Percentiles rank a stretch among this genome's conserved stretches.
phyloP scores from a whole-genome alignment of 2,113 vertebrate species.

The Nothocercus nigrocapillus region DNA sequence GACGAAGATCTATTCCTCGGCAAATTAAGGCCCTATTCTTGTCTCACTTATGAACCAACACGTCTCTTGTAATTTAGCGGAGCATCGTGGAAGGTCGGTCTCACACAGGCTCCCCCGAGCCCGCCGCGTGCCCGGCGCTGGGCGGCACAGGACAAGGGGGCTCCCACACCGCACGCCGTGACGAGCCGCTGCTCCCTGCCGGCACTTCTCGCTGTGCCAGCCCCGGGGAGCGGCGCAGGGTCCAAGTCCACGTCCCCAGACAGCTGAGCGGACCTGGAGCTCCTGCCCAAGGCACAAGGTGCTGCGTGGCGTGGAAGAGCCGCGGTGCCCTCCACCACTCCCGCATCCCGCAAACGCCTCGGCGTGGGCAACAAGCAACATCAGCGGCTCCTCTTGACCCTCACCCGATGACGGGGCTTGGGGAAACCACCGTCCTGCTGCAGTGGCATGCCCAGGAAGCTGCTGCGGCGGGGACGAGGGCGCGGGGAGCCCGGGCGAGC shows the following conservation, averaged over 20 bases:
- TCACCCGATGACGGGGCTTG: not conserved
- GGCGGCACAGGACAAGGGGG: not conserved
- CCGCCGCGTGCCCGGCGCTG: too few species aligned
- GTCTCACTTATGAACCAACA: not conserved
- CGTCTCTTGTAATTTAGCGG: not conserved
- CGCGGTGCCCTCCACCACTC: too few species aligned
- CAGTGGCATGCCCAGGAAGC: too few species aligned
- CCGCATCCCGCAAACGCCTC: too few species aligned
- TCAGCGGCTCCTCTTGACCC: not conserved
- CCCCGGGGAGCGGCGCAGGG: too few species aligned
- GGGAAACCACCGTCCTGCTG: too few species aligned
- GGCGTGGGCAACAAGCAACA: too few species aligned
- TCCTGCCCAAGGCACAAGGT: not conserved
- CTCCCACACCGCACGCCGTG: too few species aligned
- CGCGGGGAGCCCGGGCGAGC: too few species aligned
- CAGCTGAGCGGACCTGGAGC: not conserved
- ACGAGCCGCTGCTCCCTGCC: too few species aligned
- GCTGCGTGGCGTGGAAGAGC: too few species aligned
- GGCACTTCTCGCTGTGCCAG: not conserved
- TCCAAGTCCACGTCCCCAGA: not conserved
- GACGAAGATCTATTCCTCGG: slow-evolving; percentile 51
- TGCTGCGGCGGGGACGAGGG: too few species aligned
- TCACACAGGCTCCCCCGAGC: not conserved
- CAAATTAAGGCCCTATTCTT: slow-evolving; percentile 56
- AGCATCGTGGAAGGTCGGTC: not conserved